Conservation (phyloP, 2,888 invertebrate genomes). For the Aleiodes alternator region DNA sequence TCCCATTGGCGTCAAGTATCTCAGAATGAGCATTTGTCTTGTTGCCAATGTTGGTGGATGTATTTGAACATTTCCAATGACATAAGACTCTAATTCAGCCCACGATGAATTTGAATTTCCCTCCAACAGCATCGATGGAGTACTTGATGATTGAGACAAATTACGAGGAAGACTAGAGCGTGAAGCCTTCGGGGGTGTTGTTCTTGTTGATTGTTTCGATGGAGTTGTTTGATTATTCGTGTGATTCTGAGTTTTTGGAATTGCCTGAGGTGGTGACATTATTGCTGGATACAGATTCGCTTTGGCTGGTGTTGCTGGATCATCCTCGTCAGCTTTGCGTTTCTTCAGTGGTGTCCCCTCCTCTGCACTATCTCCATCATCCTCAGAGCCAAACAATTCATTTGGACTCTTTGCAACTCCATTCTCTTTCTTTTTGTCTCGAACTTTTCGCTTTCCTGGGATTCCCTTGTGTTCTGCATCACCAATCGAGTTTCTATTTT, state of each 20-base stretch:
- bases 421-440: constrained; percentile 65
- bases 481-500: constrained; percentile 61
- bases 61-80: constrained; percentile 93
- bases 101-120: constrained; percentile 86
- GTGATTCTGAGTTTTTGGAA: constrained; percentile 63
- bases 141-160: constrained; percentile 48
- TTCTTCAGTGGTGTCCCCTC: constrained; percentile 65
- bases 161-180: constrained; percentile 52
- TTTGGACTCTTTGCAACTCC: constrained; percentile 61
- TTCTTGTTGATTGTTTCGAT: constrained; percentile 54
- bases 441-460: constrained; percentile 70
- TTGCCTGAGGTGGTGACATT: constrained; percentile 73
- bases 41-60: constrained; percentile 93
- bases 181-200: constrained; percentile 49
- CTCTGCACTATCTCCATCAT: constrained; percentile 60
- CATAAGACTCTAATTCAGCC: constrained; percentile 92
- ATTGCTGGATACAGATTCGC: constrained; percentile 64
- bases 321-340: constrained; percentile 60
- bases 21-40: constrained; percentile 92
- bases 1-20: constrained; percentile 97
- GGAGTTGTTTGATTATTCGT: constrained; percentile 58
- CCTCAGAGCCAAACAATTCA: constrained; percentile 59
- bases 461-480: constrained; percentile 66
- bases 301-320: constrained; percentile 63
- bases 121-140: constrained; percentile 60